Conservation (phyloP, 2,888 invertebrate genomes). For the Antheraea assamensis region DNA sequence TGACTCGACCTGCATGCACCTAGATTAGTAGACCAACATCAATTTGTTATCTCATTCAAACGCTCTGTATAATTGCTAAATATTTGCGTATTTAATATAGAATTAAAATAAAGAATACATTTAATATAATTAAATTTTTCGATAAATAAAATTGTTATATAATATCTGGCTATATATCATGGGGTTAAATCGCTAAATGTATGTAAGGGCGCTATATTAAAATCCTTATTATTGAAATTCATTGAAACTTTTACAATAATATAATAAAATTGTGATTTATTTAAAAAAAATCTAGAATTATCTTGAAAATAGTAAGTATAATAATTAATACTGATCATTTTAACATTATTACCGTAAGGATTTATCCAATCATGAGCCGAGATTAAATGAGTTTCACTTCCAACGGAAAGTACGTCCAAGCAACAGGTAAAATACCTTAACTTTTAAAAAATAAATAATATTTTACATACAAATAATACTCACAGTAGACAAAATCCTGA, state of each 20-base stretch:
- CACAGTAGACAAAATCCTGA: slow-evolving; percentile 12
- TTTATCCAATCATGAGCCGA: background rate
- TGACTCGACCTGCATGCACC: background rate
- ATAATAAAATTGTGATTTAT: background rate
- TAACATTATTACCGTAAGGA: background rate
- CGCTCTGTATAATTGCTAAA: background rate
- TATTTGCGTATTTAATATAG: background rate
- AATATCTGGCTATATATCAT: too few relatives aligned
- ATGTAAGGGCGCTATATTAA: background rate
- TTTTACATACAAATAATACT: background rate
- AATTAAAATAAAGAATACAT: background rate
- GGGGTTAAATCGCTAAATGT: background rate
- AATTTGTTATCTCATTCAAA: background rate
- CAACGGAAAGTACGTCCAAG: slow-evolving; percentile 17
- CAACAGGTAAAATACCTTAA: slow-evolving; percentile 19
- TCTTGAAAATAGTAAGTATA: background rate
- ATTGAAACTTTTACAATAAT: background rate
- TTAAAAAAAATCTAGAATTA: background rate
- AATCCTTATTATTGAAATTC: background rate
- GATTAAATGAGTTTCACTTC: slow-evolving; percentile 15
- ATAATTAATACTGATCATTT: background rate
- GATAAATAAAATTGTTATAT: too few relatives aligned
- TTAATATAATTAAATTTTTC: background rate
- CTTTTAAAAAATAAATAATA: background rate
- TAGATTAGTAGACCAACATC: background rate